Evolutionary conservation across 2,888 invertebrate genomes (phyloP).

Genomic region (Agapetus fuscipes): DNA sequence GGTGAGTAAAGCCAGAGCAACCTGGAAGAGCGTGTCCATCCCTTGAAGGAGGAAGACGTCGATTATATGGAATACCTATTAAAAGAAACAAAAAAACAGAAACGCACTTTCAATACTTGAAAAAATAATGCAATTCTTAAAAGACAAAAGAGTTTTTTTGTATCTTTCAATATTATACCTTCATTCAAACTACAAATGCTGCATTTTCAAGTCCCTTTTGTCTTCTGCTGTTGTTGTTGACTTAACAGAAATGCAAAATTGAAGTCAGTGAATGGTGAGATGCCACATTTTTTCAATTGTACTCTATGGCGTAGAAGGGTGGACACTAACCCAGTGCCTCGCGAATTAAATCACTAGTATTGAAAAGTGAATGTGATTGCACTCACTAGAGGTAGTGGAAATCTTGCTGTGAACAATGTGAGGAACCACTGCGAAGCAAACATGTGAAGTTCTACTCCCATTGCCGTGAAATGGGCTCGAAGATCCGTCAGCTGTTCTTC

Average conservation of each 20-base stretch:
- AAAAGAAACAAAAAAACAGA: constrained; percentile 1
- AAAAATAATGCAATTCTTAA: no score
- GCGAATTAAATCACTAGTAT: no score
- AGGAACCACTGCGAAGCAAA: constrained; percentile 99
- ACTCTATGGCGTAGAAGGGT: no score
- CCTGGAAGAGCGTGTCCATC: constrained; percentile 90
- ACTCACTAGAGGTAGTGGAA: constrained; percentile 79
- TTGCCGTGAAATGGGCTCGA: constrained; percentile 71
- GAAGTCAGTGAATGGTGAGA: no score
- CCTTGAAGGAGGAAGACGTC: constrained; percentile 95
- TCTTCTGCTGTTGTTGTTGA: no score
- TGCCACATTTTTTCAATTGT: no score
- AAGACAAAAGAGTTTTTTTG: not conserved
- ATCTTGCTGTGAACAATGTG: constrained; percentile 97
- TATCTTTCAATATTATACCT: no score
- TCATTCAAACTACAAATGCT: no score
- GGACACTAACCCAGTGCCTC: no score
- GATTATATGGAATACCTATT: constrained; percentile 84
- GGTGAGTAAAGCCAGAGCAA: constrained; percentile 86
- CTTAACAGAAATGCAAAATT: no score
- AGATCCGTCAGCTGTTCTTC: constrained; percentile 80
- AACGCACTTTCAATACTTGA: not conserved
- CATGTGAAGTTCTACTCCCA: constrained; percentile 93
- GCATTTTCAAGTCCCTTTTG: no score
- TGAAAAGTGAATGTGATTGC: no score